Base-by-base conservation (phyloP, 1,140 invertebrate species). In the Bombus soroeensis region DNA sequence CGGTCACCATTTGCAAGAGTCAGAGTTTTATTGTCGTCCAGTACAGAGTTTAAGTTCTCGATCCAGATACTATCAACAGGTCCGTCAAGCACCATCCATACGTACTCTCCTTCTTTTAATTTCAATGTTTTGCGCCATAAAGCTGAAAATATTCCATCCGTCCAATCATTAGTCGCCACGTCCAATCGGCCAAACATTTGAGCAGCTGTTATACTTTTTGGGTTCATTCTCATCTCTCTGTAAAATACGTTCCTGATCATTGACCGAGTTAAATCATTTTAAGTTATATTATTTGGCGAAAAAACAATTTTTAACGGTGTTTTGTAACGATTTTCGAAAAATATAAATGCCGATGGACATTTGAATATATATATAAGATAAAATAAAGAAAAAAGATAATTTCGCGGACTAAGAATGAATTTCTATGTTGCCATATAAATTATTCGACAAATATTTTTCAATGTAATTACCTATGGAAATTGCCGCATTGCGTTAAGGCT, bases 121-220 rank as follows among this genome's bases (percentile, higher is more conserved):
- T 98, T 98, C 0, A 99, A 95, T 0, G 98, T 99, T 95, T 99
- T 98, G 70, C 98, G 96, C 99, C 98, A 99, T 0, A 99, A 95
- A 1, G 98, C 98, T 13, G 98, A 99, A 95, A 99, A 99, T 89
- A 99, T 99, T 3, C 99, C 99, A 94, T 99, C 98, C 0, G 98
- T 99, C 99, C 99, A 99, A 93, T 99, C 99, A 93, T 99, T 99
- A 1, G 99, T 99, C 4, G 98, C 98, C 0, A 99, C 98, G 93
- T 99, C 98, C 37, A 99, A 95, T 71, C 98, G 96, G 1, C 99
- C 99, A 95, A 99, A 99, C 99, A 99, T 99, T 96, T 99, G 98
- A 9, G 98, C 97, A 2, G 98, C 98, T 73, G 98, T 99, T 89
- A 99, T 99, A 53, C 99, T 98, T 96, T 99, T 99, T 1, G 99